Percentiles rank a stretch among this genome's conserved stretches.
Conservation (phyloP, 2,113 vertebrate genomes). For the Anoplopoma fimbria region DNA sequence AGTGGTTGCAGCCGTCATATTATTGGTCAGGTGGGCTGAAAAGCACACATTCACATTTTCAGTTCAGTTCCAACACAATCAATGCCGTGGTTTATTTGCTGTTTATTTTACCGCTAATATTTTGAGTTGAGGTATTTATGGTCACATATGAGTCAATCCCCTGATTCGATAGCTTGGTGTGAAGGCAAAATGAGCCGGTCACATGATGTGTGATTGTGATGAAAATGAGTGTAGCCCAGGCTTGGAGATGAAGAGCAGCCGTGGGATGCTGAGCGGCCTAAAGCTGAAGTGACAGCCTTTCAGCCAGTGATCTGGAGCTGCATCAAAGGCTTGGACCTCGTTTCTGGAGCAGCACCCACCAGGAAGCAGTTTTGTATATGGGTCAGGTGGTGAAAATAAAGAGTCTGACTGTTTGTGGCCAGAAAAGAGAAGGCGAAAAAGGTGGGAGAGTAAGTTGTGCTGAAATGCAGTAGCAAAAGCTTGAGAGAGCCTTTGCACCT, state of each 20-base stretch:
- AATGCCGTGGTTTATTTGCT: conserved; percentile 38
- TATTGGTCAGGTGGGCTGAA: conserved; percentile 32
- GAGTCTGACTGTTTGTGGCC: conserved; percentile 59
- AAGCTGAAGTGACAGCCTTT: conserved; percentile 78
- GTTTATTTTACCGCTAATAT: conserved; percentile 43
- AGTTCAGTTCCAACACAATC: conserved; percentile 48
- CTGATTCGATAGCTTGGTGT: conserved; percentile 28
- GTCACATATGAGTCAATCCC: conserved; percentile 54
- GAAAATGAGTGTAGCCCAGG: conserved; percentile 67
- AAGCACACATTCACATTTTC: conserved; percentile 47
- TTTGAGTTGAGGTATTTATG: conserved; percentile 57
- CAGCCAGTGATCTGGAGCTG: conserved; percentile 77
- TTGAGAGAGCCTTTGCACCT: conserved; percentile 61
- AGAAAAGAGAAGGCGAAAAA: conserved; percentile 58
- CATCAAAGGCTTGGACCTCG: conserved; percentile 80
- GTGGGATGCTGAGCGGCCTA: conserved; percentile 71
- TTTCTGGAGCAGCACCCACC: conserved; percentile 84
- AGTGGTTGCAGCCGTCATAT: conserved; percentile 53
- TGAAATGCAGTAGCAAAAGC: conserved; percentile 26
- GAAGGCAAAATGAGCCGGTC: conserved; percentile 52
- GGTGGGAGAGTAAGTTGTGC: conserved; percentile 48
- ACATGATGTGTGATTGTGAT: conserved; percentile 69
- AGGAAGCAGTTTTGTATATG: conserved; percentile 82
- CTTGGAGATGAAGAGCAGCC: conserved; percentile 69
- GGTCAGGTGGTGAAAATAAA: conserved; percentile 81